A percentile compares a stretch with the other conserved stretches of the same genome.
Conservation (phyloP, 2,888 invertebrate species). For the Drosophila fungiperda region DNA sequence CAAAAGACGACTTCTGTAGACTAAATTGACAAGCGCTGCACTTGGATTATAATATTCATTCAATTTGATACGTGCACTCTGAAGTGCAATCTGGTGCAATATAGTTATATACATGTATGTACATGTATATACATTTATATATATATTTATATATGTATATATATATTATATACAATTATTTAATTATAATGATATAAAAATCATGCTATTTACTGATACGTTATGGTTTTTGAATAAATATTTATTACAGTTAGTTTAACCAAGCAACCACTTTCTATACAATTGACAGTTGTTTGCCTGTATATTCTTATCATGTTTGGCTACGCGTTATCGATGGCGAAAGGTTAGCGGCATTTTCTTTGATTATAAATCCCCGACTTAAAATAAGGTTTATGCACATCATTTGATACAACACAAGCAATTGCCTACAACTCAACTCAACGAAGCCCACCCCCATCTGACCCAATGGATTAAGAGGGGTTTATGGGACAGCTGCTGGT, state of each 20-base stretch:
- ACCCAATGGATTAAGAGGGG: neutral
- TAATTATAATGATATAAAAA: neutral
- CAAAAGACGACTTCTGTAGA: constrained; percentile 6
- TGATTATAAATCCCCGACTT: constrained; percentile 36
- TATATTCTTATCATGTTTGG: constrained; percentile 36
- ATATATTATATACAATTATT: constrained; percentile 9
- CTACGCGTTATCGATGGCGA: constrained; percentile 38
- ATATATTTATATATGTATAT: neutral
- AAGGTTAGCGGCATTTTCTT: constrained; percentile 59
- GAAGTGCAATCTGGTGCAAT: constrained; percentile 10
- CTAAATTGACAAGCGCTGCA: constrained; percentile 13
- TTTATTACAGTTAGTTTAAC: neutral
- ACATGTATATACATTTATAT: too few relatives aligned
- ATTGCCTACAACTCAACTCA: neutral
- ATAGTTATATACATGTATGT: neutral
- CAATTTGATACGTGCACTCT: constrained; percentile 26
- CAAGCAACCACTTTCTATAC: constrained; percentile 8
- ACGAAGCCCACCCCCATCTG: neutral
- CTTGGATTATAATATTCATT: constrained; percentile 12
- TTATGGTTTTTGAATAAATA: neutral
- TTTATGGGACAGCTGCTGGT: constrained; percentile 13
- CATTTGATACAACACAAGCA: constrained; percentile 40
- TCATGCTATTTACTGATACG: neutral
- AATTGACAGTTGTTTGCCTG: constrained; percentile 12
- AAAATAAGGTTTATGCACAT: constrained; percentile 43